Evolutionary conservation across 1,140 invertebrate species (phyloP).

Genomic region (Caenorhabditis elegans): DNA sequence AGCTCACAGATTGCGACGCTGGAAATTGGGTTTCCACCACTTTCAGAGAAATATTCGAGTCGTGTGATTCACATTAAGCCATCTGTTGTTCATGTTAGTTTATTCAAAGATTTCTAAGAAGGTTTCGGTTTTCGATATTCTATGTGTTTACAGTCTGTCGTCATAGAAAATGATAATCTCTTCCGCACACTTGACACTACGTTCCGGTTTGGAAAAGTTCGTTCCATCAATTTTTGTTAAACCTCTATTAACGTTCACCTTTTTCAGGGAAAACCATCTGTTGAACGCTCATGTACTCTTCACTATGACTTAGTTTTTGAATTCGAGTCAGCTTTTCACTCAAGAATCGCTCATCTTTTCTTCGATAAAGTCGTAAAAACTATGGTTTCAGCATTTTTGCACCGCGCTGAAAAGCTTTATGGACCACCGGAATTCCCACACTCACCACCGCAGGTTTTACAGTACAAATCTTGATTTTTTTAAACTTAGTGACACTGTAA

Average conservation of each 20-base stretch:
- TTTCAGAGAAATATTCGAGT: background rate
- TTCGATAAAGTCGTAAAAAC: slow-evolving; percentile 20
- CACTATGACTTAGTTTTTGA: slow-evolving; percentile 2
- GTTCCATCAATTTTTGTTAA: background rate
- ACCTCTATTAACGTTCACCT: background rate
- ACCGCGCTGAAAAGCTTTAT: background rate
- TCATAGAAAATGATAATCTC: slow-evolving; percentile 8
- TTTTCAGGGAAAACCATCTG: background rate
- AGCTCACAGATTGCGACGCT: slow-evolving; percentile 4
- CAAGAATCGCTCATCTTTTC: background rate
- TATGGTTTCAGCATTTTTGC: background rate
- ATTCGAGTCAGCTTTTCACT: background rate
- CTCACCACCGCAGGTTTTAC: background rate
- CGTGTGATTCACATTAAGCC: slow-evolving; percentile 10
- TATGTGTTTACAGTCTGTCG: background rate
- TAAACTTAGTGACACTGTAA: no score
- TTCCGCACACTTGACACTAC: background rate
- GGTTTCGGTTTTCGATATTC: no score
- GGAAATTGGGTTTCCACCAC: background rate
- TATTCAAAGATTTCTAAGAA: background rate
- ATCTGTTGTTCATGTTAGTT: background rate
- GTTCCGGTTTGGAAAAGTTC: slow-evolving; percentile 4
- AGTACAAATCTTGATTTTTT: slow-evolving; percentile 7
- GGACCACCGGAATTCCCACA: background rate
- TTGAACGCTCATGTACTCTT: background rate